Evolutionary conservation across 2,113 vertebrate genomes (phyloP).

Genomic region (Mastomys natalensis): DNA sequence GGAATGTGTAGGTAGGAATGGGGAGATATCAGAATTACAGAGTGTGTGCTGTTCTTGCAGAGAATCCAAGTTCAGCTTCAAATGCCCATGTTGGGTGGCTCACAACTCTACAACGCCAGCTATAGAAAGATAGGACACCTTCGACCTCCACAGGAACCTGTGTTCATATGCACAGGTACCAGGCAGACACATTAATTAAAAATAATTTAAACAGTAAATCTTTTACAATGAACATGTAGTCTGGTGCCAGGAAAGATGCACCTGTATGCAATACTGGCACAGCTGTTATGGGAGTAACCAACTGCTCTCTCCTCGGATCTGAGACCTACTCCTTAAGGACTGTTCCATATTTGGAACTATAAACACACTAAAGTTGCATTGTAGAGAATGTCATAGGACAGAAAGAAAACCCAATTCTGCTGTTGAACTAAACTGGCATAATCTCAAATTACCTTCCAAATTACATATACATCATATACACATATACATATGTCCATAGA

Average conservation of each 20-base stretch:
- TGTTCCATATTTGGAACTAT: not conserved
- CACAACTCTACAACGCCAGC: not conserved
- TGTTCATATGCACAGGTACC: not conserved
- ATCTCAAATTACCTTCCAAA: not conserved
- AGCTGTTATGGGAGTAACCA: not conserved
- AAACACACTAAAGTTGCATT: not conserved
- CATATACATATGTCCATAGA: not conserved
- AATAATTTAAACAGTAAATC: not conserved
- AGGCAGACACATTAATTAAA: not conserved
- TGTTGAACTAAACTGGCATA: not conserved
- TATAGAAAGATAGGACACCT: not conserved
- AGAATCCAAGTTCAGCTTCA: not conserved
- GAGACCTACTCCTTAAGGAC: not conserved
- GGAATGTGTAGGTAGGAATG: not conserved
- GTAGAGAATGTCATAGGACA: not conserved
- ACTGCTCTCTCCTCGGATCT: not conserved
- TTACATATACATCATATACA: not conserved
- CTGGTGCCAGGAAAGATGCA: not conserved
- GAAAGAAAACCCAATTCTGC: not conserved
- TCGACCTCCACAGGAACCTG: not conserved
- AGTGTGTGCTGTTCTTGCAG: not conserved
- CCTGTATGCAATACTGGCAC: not conserved
- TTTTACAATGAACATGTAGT: not conserved
- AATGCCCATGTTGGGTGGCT: not conserved
- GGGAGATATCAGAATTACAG: not conserved